Base-by-base conservation (phyloP, 2,888 invertebrate genomes). In the Eilema depressum region DNA sequence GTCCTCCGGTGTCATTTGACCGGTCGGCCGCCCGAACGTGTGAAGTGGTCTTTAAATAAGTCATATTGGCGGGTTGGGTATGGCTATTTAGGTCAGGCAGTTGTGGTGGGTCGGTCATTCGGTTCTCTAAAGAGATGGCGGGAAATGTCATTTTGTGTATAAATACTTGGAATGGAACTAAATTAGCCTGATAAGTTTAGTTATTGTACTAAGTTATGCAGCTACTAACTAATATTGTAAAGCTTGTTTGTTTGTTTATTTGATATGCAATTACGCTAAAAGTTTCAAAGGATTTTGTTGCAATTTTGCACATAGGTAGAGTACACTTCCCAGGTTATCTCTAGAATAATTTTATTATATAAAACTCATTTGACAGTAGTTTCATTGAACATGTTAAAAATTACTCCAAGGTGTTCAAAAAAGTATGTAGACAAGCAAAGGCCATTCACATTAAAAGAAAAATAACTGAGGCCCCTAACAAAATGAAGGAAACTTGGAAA, bases 81-180 rank as follows among this genome's bases (percentile, higher is more conserved):
- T 12, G 47, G 63, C 59, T 70, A 71, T 79, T 75, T 75, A 66
- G 77, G 82, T 81, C 65, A 53, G 70, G 23, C 47, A 20, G 4
- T 68, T 41, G 70, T 61, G 73, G 72, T 69, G 59, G 56, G 37
- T 60, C 63, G 56, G 60, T 61, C 33, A 71, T 61, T 62, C 37
- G 30, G 25, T 33, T 41, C 56, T 62, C 30, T 56, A 28, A 70
- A 57, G 61, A 70, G 56, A 57, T 57, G 33, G 26, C n/a, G 30
- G 0, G n/a, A 61, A 53, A 56, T 3, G n/a, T 26, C 14, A 30
- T 33, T 23, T 47, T 53, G 17, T 62, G n/a, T 62, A 25, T 53
- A 62, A 23, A 33, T 68, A 63, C 63, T 68, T 63, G 10, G 7
- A 56, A 63, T 25, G 37, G n/a, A n/a, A n/a, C n/a, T n/a, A 63